Base-by-base conservation (phyloP, 2,888 invertebrate genomes). In the Drosophila melanosoma region DNA sequence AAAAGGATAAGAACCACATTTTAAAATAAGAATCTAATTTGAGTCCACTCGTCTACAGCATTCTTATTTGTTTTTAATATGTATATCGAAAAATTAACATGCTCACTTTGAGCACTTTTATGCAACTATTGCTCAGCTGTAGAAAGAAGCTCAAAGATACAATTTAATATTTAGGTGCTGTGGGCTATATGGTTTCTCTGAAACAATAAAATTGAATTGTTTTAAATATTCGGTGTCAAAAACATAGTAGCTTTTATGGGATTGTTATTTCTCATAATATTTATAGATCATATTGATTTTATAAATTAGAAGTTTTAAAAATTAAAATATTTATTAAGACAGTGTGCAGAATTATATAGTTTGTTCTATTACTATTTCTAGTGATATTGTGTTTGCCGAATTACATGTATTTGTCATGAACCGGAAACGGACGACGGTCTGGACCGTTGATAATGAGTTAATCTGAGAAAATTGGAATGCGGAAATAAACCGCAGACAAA, bases 381-480 rank as follows among this genome's bases (percentile, higher is more conserved):
- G 4, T 23, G 15, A 23, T 15, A 45, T 45, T 45, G 15, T 4
- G 73, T 69, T 73, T 64, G 63, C 20, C 33, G 6, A 48, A 66
- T 59, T 59, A 15, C 20, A 40, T 29, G 15, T 20, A 51, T 57
- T 57, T 60, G 48, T 62, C 71, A 57, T 12, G n/a, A 29, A 67
- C 23, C 78, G 78, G 78, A 78, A 76, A 33, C 49, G 42, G 52
- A 8, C 8, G 45, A 20, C 45, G 35, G 32, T 62, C 54, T 42
- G 49, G 49, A 67, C 15, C 15, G 38, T 26, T 26, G 36, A 35
- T 33, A 40, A 65, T 38, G 57, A 48, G 72, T 48, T 76, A 65
- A 35, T 49, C 42, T 56, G 54, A 68, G 72, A 79, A 79, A 75
- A 56, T 29, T 69, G 76, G 80, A 80, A 79, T 80, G 78, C 78